A percentile compares a stretch with the other conserved stretches of the same genome.
phyloP scores from a whole-genome alignment of 2,113 vertebrate species.

The Cebidichthys violaceus region DNA sequence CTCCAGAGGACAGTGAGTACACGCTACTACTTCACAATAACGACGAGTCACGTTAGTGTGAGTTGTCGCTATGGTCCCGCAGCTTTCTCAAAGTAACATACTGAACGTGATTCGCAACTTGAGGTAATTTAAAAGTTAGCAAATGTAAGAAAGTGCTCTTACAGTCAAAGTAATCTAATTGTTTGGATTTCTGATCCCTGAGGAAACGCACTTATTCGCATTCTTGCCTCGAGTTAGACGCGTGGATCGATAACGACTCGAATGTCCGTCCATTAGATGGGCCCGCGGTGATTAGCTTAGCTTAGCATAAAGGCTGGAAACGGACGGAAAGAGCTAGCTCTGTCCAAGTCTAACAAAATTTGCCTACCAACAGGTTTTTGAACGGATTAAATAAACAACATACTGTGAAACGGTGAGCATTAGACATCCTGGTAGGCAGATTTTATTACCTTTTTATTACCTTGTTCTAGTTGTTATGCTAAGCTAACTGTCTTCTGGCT shows the following conservation, averaged over 20 bases:
- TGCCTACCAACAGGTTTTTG: not conserved
- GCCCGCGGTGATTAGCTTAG: not conserved
- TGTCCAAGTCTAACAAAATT: not conserved
- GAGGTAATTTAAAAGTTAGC: not conserved
- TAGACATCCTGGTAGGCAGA: not conserved
- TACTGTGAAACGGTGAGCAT: not conserved
- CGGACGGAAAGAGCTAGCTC: not conserved
- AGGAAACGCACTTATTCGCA: not conserved
- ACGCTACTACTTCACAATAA: not conserved
- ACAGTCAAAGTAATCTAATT: not conserved
- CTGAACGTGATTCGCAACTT: not conserved
- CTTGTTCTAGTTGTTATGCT: not conserved
- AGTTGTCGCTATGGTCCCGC: not conserved
- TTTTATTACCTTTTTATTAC: not conserved
- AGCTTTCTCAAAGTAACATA: not conserved
- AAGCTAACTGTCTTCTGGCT: not conserved
- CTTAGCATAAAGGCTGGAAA: not conserved
- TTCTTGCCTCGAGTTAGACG: not conserved
- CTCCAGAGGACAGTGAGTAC: constrained; percentile 98
- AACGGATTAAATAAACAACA: not conserved
- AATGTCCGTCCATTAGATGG: not conserved
- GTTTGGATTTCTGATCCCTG: not conserved
- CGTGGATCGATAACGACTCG: not conserved
- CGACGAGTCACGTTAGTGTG: no score
- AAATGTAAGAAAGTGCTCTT: not conserved